A percentile compares a stretch with the other conserved stretches of the same genome.
Evolutionary conservation across 1,140 invertebrate species (phyloP).

Genomic region (Lasioglossum baleicum): DNA sequence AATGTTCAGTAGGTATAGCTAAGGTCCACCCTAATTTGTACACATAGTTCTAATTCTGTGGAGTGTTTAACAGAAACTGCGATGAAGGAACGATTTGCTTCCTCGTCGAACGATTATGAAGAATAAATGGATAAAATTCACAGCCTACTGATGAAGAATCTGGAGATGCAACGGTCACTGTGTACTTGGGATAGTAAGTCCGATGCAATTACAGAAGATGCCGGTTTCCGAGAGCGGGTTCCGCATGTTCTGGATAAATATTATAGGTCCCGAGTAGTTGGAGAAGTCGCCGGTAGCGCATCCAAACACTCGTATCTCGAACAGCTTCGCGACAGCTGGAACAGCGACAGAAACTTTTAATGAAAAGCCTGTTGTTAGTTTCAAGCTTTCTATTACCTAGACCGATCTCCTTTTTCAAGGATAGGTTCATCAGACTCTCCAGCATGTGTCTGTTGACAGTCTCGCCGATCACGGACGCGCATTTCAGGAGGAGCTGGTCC

Average conservation of each 20-base stretch:
- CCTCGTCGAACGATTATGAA: too few species aligned
- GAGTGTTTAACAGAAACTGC: too few species aligned
- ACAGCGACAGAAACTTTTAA: neutral
- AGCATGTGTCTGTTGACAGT: conserved; percentile 82
- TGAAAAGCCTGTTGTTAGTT: neutral
- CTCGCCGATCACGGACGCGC: conserved; percentile 82
- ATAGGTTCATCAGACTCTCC: conserved; percentile 78
- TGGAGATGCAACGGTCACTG: too few species aligned
- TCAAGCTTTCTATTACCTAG: conserved; percentile 69
- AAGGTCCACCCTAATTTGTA: too few species aligned
- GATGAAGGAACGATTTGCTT: too few species aligned
- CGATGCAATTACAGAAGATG: conserved; percentile 67
- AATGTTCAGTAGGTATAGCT: too few species aligned
- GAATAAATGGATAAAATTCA: too few species aligned
- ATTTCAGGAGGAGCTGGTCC: conserved; percentile 83
- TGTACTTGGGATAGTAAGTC: conserved; percentile 60
- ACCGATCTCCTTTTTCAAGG: conserved; percentile 76
- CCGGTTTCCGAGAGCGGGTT: conserved; percentile 47
- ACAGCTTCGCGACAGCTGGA: conserved; percentile 81
- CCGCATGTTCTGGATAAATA: conserved; percentile 72
- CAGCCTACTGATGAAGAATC: too few species aligned
- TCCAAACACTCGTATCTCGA: conserved; percentile 81
- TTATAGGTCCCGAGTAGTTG: conserved; percentile 67
- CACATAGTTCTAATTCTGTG: too few species aligned
- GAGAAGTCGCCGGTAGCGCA: conserved; percentile 82